Base-by-base conservation (phyloP, 1,140 invertebrate genomes). In the Lanistes nyassanus region DNA sequence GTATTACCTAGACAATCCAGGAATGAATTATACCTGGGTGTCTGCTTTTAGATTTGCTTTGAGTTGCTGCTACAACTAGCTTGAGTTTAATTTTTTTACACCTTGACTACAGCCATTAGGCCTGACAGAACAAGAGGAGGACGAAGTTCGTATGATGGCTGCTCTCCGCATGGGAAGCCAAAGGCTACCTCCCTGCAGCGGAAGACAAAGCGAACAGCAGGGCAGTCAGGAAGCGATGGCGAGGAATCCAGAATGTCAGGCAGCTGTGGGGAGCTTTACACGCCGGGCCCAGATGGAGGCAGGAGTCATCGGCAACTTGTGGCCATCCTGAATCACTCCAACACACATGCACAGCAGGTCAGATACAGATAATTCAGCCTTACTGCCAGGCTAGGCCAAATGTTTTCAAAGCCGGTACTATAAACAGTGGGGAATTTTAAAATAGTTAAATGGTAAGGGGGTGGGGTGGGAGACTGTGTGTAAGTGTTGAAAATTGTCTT, bases 71-170 rank as follows among this genome's bases (percentile, higher is more conserved):
- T n/a, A n/a, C n/a, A n/a, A n/a, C n/a, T n/a, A n/a, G n/a, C n/a
- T n/a, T n/a, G n/a, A n/a, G n/a, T n/a, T 47, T 47, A n/a, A 4
- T 51, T 23, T 75, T 75, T 42, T 47, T 47, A n/a, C 39, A 7
- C 65, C 34, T 66, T 23, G 23, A 82, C 90, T 89, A 34, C 89
- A 96, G 97, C 97, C 0, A 98, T 99, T 62, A 91, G 97, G 78
- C 96, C 97, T 86, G 97, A 99, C 89, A 91, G 97, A 78, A 98
- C 97, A 0, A 91, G 97, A 75, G 97, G 97, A 71, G 97, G 97
- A 34, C 92, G 97, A 75, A 98, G 96, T 79, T 98, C 96, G 21
- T 99, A 98, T 88, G 86, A 88, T 60, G 88, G 88, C 13, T 86
- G 87, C 79, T 83, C 83, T 11, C 81, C 88, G 47, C 80, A 85